Conservation (phyloP, 2,113 vertebrate species). For the Etheostoma spectabile region DNA sequence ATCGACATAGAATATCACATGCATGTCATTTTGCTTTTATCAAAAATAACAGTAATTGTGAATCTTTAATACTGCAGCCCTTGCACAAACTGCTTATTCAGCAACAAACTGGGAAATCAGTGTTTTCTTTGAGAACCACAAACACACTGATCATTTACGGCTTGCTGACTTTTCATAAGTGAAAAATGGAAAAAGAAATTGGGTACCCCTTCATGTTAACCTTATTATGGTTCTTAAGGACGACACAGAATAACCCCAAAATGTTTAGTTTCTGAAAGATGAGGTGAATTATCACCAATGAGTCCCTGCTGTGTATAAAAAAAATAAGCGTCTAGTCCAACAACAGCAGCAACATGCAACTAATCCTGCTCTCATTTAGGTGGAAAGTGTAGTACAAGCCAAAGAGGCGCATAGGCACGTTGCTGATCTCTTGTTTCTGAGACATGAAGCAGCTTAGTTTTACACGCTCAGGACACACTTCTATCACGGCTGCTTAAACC, state of each 20-base stretch:
- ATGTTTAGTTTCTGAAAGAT: neutral
- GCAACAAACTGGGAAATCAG: too few species aligned
- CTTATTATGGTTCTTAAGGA: neutral
- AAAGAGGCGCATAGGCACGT: constrained; percentile 38
- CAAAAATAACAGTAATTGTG: too few species aligned
- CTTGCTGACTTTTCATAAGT: neutral
- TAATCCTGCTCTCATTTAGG: constrained; percentile 21
- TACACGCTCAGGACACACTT: constrained; percentile 50
- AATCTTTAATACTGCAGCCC: too few species aligned
- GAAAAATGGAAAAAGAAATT: neutral
- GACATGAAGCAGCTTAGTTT: constrained; percentile 69
- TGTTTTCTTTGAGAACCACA: constrained; percentile 11
- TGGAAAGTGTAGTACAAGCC: constrained; percentile 28
- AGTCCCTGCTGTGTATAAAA: neutral
- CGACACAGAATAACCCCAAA: neutral
- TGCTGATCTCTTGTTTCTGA: constrained; percentile 62
- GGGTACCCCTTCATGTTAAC: neutral
- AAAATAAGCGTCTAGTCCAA: neutral
- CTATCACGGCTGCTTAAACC: constrained; percentile 66
- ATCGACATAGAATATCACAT: too few species aligned
- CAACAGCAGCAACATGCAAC: neutral
- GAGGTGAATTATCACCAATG: neutral
- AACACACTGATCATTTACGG: neutral
- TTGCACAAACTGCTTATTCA: too few species aligned
- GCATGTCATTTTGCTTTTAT: too few species aligned